Percentiles rank a stretch among this genome's conserved stretches.
Evolutionary conservation across 1,140 invertebrate genomes (phyloP).

Genomic region (Drosophila nigrodunni): DNA sequence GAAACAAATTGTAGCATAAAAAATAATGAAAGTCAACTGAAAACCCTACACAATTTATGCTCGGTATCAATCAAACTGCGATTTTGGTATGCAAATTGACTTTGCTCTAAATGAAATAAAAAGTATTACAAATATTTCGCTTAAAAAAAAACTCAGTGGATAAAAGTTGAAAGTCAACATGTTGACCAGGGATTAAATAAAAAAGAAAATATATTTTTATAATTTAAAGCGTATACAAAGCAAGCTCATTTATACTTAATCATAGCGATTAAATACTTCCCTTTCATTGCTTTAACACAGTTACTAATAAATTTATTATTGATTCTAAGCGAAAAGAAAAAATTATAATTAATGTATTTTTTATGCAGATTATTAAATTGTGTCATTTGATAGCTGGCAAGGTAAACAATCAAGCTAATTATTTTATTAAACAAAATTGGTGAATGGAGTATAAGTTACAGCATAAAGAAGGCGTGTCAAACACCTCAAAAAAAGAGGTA

Average conservation of each 20-base stretch:
- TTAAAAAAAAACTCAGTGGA: neutral
- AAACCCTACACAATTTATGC: neutral
- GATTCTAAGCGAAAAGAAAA: neutral
- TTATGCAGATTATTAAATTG: neutral
- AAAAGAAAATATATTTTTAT: slow-evolving; percentile 7
- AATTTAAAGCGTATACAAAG: slow-evolving; percentile 8
- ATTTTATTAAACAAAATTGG: too few relatives aligned
- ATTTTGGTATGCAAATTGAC: neutral
- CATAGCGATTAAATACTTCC: neutral
- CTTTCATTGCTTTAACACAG: neutral
- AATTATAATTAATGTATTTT: neutral
- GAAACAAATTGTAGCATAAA: neutral
- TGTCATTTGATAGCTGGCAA: neutral
- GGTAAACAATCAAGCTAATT: neutral
- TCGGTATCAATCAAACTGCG: neutral
- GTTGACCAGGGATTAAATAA: slow-evolving; percentile 4
- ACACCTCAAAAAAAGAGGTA: too few relatives aligned
- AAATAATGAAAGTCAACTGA: neutral
- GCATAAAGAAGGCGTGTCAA: too few relatives aligned
- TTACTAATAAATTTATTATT: slow-evolving; percentile 2
- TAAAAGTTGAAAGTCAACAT: neutral
- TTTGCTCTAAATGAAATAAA: neutral
- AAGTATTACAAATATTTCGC: neutral
- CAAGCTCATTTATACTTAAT: slow-evolving; percentile 3
- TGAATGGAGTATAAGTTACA: too few relatives aligned